Evolutionary conservation across 1,140 invertebrate species (phyloP), one percentile per base, ranked within the genome.

Genomic region (Diabrotica undecimpunctata): DNA sequence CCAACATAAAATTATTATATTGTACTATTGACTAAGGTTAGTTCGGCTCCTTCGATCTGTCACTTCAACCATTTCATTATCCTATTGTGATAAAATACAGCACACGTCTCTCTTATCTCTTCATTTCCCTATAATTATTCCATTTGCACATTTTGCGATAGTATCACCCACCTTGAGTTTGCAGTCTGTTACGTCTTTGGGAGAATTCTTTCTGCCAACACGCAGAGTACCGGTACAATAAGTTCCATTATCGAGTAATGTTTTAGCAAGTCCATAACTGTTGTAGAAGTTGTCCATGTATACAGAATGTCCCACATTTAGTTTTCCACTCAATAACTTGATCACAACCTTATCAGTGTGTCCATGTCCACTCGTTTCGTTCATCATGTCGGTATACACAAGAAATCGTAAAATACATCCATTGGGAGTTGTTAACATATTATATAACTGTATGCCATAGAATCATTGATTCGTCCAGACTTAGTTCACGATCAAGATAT

Each of bases 81-180:
- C 53, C 8, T n/a, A 54, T 13, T 54, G 12, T n/a, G 53, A 13
- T 8, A 7, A n/a, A 12, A 54, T 54, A 13, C 25, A 54, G 8
- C 12, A 12, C 8, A 54, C 50, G n/a, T n/a, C n/a, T n/a, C n/a
- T n/a, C n/a, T n/a, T n/a, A n/a, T n/a, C n/a, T n/a, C n/a, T n/a
- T n/a, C n/a, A n/a, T n/a, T n/a, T n/a, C n/a, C n/a, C n/a, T n/a
- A n/a, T n/a, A n/a, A n/a, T n/a, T n/a, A n/a, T n/a, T 52, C 9
- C 50, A 11, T 11, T 12, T 52, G 11, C 56, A 78, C 70, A 61
- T 74, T n/a, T n/a, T n/a, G n/a, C n/a, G n/a, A n/a, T n/a, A n/a
- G n/a, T n/a, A n/a, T n/a, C n/a, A n/a, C n/a, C 74, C 41, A 62
- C 67, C 71, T 70, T 75, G 61, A 76, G 68, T 61, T 76, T 78